These are phyloP conservation scores for Sebastes oblongus DNA, from an alignment of 2,797 vertebrate genomes.

Conservation along the genomic window DNA sequence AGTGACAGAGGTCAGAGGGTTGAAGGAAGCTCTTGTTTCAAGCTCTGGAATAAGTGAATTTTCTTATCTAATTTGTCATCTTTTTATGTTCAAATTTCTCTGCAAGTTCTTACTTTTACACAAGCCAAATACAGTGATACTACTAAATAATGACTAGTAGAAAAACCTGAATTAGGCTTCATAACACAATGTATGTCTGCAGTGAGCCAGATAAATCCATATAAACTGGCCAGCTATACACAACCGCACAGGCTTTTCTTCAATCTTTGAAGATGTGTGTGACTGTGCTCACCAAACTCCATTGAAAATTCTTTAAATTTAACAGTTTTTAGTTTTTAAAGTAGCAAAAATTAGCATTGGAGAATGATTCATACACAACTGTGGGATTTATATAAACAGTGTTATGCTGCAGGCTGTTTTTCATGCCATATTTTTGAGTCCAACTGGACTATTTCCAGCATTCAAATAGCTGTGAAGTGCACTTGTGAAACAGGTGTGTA, in stretches of 20 bases:
- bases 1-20: slow-evolving; percentile 34
- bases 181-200: background rate
- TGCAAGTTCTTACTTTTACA: background rate
- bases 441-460: background rate
- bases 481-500: slow-evolving; percentile 30
- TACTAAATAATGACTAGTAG: background rate
- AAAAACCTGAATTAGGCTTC: background rate
- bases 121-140: no score
- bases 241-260: background rate
- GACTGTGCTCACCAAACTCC: background rate
- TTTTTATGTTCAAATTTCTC: background rate
- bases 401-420: background rate
- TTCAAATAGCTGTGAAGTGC: slow-evolving; percentile 8
- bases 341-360: background rate
- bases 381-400: background rate
- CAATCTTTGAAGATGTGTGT: background rate
- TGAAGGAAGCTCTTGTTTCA: slow-evolving; percentile 28
- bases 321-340: background rate
- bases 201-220: background rate
- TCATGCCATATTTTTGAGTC: background rate
- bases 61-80: background rate
- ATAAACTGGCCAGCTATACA: background rate
- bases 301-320: background rate
- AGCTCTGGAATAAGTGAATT: background rate
- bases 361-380: background rate